Evolutionary conservation across 2,888 invertebrate genomes (phyloP).

Genomic region (Drosophila lacicola): DNA sequence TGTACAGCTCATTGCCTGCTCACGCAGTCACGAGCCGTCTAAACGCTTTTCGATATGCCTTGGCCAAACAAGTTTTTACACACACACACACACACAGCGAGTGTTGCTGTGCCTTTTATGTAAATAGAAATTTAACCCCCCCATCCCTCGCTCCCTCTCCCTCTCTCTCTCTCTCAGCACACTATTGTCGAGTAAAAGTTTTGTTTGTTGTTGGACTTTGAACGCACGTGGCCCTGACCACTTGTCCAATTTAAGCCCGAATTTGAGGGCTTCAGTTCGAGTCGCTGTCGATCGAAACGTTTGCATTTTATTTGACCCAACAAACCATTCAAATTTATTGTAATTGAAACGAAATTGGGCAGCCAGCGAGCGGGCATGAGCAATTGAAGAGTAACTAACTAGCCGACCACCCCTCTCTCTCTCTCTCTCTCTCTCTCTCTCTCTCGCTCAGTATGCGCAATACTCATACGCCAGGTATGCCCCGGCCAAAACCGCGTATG

Average conservation of each 20-base stretch:
- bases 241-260: conserved; percentile 40
- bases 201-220: background rate
- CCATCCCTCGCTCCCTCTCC: too few relatives aligned
- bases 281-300: conserved; percentile 31
- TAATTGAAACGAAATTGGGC: conserved; percentile 67
- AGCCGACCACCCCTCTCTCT: too few relatives aligned
- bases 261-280: background rate
- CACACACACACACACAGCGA: conserved; percentile 18
- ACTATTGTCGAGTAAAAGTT: background rate
- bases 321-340: conserved; percentile 50
- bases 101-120: conserved; percentile 34
- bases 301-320: conserved; percentile 28
- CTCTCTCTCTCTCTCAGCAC: too few relatives aligned
- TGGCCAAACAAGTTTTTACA: conserved; percentile 43
- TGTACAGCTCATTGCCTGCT: conserved; percentile 2
- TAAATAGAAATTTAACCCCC: conserved; percentile 28
- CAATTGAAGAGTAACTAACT: conserved; percentile 3
- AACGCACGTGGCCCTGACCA: conserved; percentile 53
- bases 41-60: conserved; percentile 54
- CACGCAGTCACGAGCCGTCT: conserved; percentile 32
- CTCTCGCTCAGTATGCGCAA: background rate
- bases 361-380: conserved; percentile 10
- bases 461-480: conserved; percentile 25
- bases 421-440: too few relatives aligned
- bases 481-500: background rate